Evolutionary conservation across 2,113 vertebrate genomes (phyloP).

Genomic region (Gopherus flavomarginatus): DNA sequence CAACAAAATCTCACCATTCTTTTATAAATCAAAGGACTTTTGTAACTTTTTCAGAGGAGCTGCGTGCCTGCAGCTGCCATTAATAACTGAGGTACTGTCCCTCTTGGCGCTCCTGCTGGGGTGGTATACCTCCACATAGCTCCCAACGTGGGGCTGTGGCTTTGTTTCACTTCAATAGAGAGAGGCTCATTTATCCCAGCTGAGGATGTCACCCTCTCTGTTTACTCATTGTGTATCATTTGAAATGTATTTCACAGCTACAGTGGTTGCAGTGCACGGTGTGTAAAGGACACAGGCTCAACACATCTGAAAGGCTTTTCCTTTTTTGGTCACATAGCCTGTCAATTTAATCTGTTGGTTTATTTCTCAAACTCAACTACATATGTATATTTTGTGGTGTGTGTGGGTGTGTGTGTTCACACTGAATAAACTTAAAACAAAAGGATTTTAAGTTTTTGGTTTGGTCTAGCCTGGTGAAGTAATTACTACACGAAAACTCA

Average conservation of each 20-base stretch:
- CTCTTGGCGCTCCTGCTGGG: neutral
- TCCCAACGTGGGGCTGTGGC: neutral
- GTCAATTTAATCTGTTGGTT: neutral
- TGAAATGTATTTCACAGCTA: neutral
- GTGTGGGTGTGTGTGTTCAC: neutral
- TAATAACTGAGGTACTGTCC: neutral
- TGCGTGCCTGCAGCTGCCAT: neutral
- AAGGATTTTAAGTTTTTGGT: neutral
- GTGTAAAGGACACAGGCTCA: neutral
- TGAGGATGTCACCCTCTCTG: neutral
- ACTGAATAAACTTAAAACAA: neutral
- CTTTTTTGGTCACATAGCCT: neutral
- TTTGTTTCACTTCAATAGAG: neutral
- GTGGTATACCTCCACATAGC: neutral
- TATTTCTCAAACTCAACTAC: neutral
- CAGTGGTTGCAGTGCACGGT: neutral
- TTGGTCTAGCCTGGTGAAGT: neutral
- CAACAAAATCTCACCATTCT: neutral
- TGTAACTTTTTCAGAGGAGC: neutral
- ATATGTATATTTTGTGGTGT: neutral
- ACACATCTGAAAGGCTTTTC: neutral
- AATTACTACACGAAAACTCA: neutral
- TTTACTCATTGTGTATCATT: neutral
- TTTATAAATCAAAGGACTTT: neutral
- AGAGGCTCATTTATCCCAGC: neutral